Evolutionary conservation across 1,140 invertebrate species (phyloP).

Genomic region (Trypoxylus dichotomus): DNA sequence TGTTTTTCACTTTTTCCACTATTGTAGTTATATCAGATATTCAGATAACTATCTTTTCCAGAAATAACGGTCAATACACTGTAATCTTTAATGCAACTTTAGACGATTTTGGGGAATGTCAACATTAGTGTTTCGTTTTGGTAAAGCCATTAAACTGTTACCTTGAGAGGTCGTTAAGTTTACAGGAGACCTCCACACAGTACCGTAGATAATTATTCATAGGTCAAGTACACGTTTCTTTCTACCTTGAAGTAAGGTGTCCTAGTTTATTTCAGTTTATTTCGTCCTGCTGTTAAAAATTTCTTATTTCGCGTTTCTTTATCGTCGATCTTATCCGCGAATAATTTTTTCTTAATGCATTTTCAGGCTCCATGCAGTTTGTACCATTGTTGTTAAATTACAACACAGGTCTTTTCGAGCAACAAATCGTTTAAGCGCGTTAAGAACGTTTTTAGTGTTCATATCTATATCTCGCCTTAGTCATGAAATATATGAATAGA

Average conservation of each 20-base stretch:
- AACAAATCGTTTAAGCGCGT: constrained; percentile 43
- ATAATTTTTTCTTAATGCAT: constrained; percentile 3
- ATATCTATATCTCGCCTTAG: constrained; percentile 48
- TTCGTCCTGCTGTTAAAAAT: background rate
- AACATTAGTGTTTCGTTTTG: background rate
- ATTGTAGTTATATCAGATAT: background rate
- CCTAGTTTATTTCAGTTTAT: constrained; percentile 29
- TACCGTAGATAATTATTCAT: background rate
- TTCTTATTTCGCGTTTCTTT: too few species aligned
- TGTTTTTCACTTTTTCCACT: background rate
- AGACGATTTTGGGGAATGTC: background rate
- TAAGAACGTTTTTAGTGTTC: constrained; percentile 38
- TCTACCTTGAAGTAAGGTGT: constrained; percentile 40
- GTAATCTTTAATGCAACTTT: background rate
- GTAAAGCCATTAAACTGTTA: background rate
- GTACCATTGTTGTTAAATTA: constrained; percentile 32
- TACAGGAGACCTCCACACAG: background rate
- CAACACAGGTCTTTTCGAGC: constrained; percentile 38
- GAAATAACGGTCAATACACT: background rate
- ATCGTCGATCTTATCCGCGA: background rate
- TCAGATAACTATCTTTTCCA: background rate
- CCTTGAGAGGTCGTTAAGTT: background rate
- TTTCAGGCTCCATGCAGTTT: constrained; percentile 26
- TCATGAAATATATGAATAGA: constrained; percentile 48
- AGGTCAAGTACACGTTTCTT: background rate